Evolutionary conservation across 1,140 invertebrate genomes (phyloP), one percentile per base, ranked within the genome.

Genomic region (Procambarus virginalis): DNA sequence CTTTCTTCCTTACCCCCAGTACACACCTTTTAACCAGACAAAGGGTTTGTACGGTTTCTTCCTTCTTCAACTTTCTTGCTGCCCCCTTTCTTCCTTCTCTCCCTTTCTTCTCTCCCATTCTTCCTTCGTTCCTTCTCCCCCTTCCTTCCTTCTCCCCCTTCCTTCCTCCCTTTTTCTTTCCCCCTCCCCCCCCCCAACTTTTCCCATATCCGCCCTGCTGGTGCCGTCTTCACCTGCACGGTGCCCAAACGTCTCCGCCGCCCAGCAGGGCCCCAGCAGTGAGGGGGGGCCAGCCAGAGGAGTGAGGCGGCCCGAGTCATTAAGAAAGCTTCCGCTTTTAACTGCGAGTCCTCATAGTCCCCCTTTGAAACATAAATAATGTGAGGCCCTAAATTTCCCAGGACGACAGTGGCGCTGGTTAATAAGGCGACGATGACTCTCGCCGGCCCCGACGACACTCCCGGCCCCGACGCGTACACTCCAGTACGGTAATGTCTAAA

Each of bases 351-450:
- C 75, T 49, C 75, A 3, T 45, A 6, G 3, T 12, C 75, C 75
- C 75, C 5, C 75, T n/a, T 64, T 64, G 20, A 3, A 55, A 64
- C 4, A 17, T 64, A 64, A 64, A 64, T 20, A 64, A 17, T 20
- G 60, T 20, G 1, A 9, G 4, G 60, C 4, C 60, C 12, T 64
- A 64, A 64, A 64, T 64, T 64, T 64, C 60, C 60, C 60, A 55
- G 51, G 60, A 14, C 60, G 60, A 64, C 60, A 20, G 60, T 64
- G 20, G 1, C 3, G 17, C 14, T 20, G 60, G 60, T 64, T 75
- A 75, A 84, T 77, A 77, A 45, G 60, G 83, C 73, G 73, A 84
- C 58, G 51, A 75, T 49, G 55, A 75, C 70, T 58, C 20, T 85
- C 76, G 70, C 12, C 3, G 77, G 68, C 6, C n/a, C 51, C 51